A percentile compares a stretch with the other conserved stretches of the same genome.
Evolutionary conservation across 2,888 invertebrate genomes (phyloP).

Genomic region (Chirona hameri): DNA sequence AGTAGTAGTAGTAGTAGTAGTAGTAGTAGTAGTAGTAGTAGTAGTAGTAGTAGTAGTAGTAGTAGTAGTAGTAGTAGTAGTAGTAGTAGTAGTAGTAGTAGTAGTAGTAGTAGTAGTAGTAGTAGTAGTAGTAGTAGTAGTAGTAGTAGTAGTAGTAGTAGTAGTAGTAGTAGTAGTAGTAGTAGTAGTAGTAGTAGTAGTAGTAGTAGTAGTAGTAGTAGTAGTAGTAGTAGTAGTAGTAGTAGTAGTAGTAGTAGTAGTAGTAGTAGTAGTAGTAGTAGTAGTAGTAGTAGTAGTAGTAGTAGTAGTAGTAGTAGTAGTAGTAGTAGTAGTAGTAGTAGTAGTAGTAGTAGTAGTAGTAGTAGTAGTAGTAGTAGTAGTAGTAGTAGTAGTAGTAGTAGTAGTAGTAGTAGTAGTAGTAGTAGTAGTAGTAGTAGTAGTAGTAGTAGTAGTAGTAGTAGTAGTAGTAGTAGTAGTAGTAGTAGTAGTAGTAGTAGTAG

Average conservation of each 20-base stretch:
- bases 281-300: constrained; percentile 33
- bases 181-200: constrained; percentile 31
- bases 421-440: constrained; percentile 32
- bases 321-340: constrained; percentile 33
- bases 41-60: constrained; percentile 34
- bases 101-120: constrained; percentile 30
- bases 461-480: constrained; percentile 34
- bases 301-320: constrained; percentile 34
- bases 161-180: constrained; percentile 30
- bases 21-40: constrained; percentile 33
- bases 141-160: constrained; percentile 13
- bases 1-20: constrained; percentile 26
- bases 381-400: constrained; percentile 34
- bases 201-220: constrained; percentile 22
- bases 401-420: constrained; percentile 34
- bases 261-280: constrained; percentile 31
- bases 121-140: constrained; percentile 28
- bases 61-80: constrained; percentile 34
- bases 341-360: constrained; percentile 34
- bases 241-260: constrained; percentile 32
- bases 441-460: constrained; percentile 32
- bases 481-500: constrained; percentile 34
- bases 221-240: constrained; percentile 13
- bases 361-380: constrained; percentile 34
- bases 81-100: constrained; percentile 34